Evolutionary conservation across 2,113 vertebrate genomes (phyloP).

Genomic region (Pristiophorus japonicus): DNA sequence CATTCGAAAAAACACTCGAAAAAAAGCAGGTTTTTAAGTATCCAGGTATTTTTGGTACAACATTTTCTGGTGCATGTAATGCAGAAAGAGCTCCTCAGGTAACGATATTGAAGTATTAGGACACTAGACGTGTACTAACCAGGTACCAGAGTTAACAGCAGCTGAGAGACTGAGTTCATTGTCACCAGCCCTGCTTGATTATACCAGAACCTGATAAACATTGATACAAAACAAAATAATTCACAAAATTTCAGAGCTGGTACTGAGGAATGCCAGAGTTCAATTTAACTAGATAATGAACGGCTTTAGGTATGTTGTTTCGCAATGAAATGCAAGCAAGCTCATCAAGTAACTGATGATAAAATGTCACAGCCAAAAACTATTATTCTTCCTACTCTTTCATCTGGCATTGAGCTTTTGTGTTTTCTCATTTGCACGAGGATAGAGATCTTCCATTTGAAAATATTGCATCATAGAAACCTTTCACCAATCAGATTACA

Average conservation of each 20-base stretch:
- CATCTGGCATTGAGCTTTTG: not conserved
- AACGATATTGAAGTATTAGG: not conserved
- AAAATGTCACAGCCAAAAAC: not conserved
- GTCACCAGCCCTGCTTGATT: not conserved
- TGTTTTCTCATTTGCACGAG: not conserved
- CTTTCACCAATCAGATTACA: not conserved
- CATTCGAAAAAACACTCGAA: not conserved
- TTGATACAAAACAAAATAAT: not conserved
- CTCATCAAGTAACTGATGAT: not conserved
- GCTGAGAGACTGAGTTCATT: not conserved
- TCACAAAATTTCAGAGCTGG: not conserved
- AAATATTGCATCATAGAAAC: not conserved
- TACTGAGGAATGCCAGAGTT: not conserved
- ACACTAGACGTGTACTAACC: not conserved
- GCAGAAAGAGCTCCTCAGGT: not conserved
- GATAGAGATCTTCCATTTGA: not conserved
- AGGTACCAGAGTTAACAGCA: not conserved
- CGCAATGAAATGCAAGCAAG: not conserved
- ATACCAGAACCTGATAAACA: not conserved
- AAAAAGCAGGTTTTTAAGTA: not conserved
- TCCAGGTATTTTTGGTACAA: not conserved
- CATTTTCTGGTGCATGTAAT: not conserved
- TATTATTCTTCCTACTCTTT: not conserved
- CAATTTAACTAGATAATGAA: not conserved
- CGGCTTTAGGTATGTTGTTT: not conserved